A percentile compares a stretch with the other conserved stretches of the same genome.
Evolutionary conservation across 2,113 vertebrate genomes (phyloP).

Genomic region (Syngnathoides biaculeatus): DNA sequence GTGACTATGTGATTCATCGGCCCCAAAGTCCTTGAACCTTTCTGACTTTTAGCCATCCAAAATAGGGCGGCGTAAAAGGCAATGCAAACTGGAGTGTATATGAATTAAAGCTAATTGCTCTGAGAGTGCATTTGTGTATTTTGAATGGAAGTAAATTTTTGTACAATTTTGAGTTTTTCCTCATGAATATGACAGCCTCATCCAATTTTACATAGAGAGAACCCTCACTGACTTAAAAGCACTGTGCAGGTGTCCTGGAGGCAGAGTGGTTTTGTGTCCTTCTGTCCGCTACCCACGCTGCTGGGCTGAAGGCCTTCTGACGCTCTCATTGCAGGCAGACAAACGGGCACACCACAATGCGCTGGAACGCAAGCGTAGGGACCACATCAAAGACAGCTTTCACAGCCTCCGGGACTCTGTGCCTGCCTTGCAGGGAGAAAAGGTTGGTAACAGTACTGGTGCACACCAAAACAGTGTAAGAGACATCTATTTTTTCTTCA

Average conservation of each 20-base stretch:
- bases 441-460: slow-evolving; percentile 79
- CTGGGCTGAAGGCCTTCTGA: slow-evolving; percentile 59
- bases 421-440: slow-evolving; percentile 96
- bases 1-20: no score
- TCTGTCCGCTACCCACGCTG: slow-evolving; percentile 42
- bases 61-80: no score
- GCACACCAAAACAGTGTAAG: slow-evolving; percentile 20
- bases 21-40: no score
- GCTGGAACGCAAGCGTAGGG: slow-evolving; percentile 97
- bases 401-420: slow-evolving; percentile 98
- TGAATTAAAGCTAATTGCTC: neutral
- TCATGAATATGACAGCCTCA: neutral
- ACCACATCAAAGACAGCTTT: slow-evolving; percentile 99
- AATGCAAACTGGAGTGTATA: neutral
- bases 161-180: neutral
- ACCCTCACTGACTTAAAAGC: neutral
- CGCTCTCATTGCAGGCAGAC: slow-evolving; percentile 84
- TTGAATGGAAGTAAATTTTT: neutral
- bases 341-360: slow-evolving; percentile 99
- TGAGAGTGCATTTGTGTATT: neutral
- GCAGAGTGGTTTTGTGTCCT: slow-evolving; percentile 25
- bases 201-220: neutral
- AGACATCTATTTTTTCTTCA: slow-evolving; percentile 11
- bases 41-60: no score
- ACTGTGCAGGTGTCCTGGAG: neutral